These are phyloP conservation scores for Capitulum mitella DNA, from an alignment of 2,888 invertebrate species.

Conservation along the genomic window DNA sequence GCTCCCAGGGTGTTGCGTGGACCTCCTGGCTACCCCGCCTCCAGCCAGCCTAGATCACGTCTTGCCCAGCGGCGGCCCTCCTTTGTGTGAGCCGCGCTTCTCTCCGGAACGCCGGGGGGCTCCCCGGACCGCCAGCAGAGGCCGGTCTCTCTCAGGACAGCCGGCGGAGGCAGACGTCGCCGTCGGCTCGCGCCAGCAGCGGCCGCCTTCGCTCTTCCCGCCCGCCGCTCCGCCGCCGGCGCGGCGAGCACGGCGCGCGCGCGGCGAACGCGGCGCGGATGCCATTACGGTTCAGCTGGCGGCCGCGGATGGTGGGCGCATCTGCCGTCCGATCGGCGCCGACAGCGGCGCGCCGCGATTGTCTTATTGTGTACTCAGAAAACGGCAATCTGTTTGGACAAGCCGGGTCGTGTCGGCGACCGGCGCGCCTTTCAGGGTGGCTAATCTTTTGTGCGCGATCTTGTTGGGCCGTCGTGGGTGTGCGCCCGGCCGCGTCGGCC, in stretches of 20 bases:
- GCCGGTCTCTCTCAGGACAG: no score
- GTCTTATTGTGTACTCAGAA: slow-evolving; percentile 21
- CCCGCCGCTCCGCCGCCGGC: no score
- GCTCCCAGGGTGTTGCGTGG: no score
- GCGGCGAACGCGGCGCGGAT: background rate
- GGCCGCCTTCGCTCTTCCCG: no score
- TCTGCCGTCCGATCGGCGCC: background rate
- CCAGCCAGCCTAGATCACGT: no score
- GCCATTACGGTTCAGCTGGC: slow-evolving; percentile 7
- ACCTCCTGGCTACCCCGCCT: no score
- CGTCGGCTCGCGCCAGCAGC: no score
- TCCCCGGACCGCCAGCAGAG: no score
- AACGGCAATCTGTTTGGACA: slow-evolving; percentile 19
- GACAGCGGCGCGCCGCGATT: background rate
- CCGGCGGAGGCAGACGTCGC: no score
- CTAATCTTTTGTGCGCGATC: background rate
- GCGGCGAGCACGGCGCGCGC: background rate
- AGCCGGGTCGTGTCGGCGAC: background rate
- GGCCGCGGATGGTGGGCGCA: background rate
- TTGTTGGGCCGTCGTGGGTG: background rate
- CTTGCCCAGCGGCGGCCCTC: no score
- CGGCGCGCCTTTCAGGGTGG: background rate
- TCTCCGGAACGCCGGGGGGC: no score
- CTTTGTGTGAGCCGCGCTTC: no score
- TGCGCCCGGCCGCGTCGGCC: background rate